Base-by-base conservation (phyloP, 2,797 vertebrate genomes). In the Manis pentadactyla region DNA sequence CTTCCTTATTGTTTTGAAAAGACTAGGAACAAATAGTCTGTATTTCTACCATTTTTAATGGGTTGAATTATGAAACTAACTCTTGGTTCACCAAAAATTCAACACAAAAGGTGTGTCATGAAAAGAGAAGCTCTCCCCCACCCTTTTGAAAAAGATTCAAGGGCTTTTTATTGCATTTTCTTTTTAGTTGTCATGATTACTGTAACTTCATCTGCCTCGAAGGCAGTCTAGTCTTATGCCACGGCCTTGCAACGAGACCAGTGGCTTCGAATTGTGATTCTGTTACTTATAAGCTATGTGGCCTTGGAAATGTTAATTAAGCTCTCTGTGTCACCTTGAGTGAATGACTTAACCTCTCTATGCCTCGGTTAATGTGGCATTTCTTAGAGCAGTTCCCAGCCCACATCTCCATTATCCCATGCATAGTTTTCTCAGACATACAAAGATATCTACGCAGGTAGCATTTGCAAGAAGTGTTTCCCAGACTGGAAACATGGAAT, bases 251-350 rank as follows among this genome's bases (percentile, higher is more conserved):
- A 73, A 77, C 29, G 27, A 68, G 23, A 34, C 7, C 37, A 14
- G 14, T 11, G 55, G 66, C 18, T 77, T 75, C 15, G 9, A 55
- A 81, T 77, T 49, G 74, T 0, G 0, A 31, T 31, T 81, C 61
- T 49, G 17, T 34, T 61, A 34, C 14, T 73, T 82, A 53, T 0
- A 61, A 25, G 37, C 68, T 71, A 49, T 83, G 75, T 61, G 90
- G 73, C 55, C 34, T 81, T n/a, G 11, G 81, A 25, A 17, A 39
- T 87, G 42, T n/a, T 77, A 55, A 31, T 81, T 85, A 92, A 74
- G 34, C 68, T 49, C 53, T 77, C 66, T 64, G 27, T 81, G 81
- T 49, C 31, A 61, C 19, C 34, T 68, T 29, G 73, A 66, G 49
- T 46, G 19, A 17, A 39, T 87, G 42, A 55, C 34, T 81, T 85